Evolutionary conservation across 2,797 vertebrate genomes (phyloP).

Genomic region (Paguma larvata): DNA sequence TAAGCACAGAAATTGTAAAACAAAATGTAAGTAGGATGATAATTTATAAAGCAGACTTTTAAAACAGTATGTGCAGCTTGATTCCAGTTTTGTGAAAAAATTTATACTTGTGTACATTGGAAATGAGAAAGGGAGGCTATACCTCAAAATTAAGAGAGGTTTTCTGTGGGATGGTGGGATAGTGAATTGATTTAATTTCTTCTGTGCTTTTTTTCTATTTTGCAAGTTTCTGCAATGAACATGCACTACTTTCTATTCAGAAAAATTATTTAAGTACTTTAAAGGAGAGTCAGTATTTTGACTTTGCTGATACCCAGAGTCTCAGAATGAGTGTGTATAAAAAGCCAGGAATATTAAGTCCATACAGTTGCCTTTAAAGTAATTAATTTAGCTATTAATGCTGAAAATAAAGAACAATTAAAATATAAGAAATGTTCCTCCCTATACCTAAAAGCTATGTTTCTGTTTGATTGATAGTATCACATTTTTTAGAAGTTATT

Average conservation of each 20-base stretch:
- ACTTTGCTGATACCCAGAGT: slow-evolving; percentile 53
- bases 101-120: neutral
- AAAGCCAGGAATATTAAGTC: slow-evolving; percentile 61
- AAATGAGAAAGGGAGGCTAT: slow-evolving; percentile 31
- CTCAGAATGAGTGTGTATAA: slow-evolving; percentile 40
- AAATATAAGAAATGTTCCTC: slow-evolving; percentile 59
- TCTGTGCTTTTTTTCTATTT: slow-evolving; percentile 46
- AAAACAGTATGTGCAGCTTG: slow-evolving; percentile 17
- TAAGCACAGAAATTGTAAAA: slow-evolving; percentile 26
- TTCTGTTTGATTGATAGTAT: slow-evolving; percentile 45
- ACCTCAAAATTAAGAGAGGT: slow-evolving; percentile 37
- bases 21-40: neutral
- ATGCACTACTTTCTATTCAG: slow-evolving; percentile 44
- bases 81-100: neutral
- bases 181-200: slow-evolving; percentile 57
- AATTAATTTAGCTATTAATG: slow-evolving; percentile 66
- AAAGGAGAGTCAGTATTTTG: slow-evolving; percentile 71
- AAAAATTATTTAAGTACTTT: slow-evolving; percentile 59
- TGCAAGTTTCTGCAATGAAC: slow-evolving; percentile 30
- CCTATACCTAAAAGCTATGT: slow-evolving; percentile 32
- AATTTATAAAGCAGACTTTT: slow-evolving; percentile 55
- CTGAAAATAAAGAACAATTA: slow-evolving; percentile 66
- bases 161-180: neutral
- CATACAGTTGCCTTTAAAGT: slow-evolving; percentile 59
- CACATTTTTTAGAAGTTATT: slow-evolving; percentile 59